These are phyloP conservation scores for Entelurus aequoreus DNA, from an alignment of 2,113 vertebrate genomes.

Conservation along the genomic window DNA sequence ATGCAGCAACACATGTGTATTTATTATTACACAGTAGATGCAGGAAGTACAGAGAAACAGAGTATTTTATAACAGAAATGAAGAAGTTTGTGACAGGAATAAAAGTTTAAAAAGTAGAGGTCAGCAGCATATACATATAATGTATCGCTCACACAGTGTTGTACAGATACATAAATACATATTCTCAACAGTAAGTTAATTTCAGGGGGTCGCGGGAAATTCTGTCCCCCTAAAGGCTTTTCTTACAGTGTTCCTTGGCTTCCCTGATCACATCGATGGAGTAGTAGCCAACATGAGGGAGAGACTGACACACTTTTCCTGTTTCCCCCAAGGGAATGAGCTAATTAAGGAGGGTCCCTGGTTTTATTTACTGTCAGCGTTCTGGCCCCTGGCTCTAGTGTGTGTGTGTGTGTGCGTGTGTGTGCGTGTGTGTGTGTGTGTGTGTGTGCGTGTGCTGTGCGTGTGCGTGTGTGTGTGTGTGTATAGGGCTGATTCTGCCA, in stretches of 20 bases:
- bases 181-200: no score
- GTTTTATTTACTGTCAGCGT: constrained; percentile 70
- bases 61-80: no score
- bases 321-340: constrained; percentile 55
- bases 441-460: constrained; percentile 12
- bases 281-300: constrained; percentile 42
- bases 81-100: no score
- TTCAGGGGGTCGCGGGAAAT: no score
- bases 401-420: constrained; percentile 21
- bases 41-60: no score
- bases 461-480: constrained; percentile 14
- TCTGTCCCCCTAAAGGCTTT: no score
- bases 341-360: constrained; percentile 66
- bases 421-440: constrained; percentile 20
- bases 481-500: constrained; percentile 26
- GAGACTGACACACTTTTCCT: constrained; percentile 68
- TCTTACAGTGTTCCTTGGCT: constrained; percentile 16
- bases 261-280: constrained; percentile 31
- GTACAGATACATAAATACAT: no score
- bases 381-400: constrained; percentile 37
- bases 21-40: no score
- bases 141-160: no score
- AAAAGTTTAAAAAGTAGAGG: no score
- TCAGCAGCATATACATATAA: no score
- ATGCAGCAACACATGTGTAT: no score